These are phyloP conservation scores for Paratrypauchen microcephalus DNA, from an alignment of 2,797 vertebrate genomes.

Conservation along the genomic window DNA sequence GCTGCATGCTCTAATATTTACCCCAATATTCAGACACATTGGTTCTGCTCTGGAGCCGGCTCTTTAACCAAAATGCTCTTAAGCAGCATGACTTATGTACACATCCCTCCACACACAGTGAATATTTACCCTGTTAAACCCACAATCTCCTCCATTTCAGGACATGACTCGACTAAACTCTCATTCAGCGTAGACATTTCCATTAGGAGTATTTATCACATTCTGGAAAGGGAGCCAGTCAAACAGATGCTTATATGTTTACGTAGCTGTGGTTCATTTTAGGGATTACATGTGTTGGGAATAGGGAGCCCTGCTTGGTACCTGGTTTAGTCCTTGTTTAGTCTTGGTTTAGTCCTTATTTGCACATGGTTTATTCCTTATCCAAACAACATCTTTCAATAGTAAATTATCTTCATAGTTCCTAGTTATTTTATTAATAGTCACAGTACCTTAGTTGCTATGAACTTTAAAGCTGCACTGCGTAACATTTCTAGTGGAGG, in stretches of 20 bases:
- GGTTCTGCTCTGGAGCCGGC: conserved; percentile 49
- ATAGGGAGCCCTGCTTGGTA: too few relatives aligned
- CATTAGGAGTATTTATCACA: neutral
- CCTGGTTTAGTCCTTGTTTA: neutral
- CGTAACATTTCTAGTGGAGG: too few relatives aligned
- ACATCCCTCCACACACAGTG: conserved; percentile 27
- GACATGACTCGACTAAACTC: conserved; percentile 16
- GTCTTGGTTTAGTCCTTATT: neutral
- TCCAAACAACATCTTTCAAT: neutral
- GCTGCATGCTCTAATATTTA: conserved; percentile 68
- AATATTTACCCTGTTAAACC: conserved; percentile 44
- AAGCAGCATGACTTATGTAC: conserved; percentile 47
- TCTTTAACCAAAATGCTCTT: conserved; percentile 49
- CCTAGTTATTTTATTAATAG: too few relatives aligned
- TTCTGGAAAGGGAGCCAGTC: neutral
- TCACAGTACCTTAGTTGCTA: too few relatives aligned
- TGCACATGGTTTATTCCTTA: neutral
- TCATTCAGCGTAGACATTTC: conserved; percentile 21
- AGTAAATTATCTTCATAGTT: neutral
- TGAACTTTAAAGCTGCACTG: too few relatives aligned
- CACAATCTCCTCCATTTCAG: conserved; percentile 16
- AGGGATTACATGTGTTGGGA: neutral
- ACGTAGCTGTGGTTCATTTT: neutral
- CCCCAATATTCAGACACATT: conserved; percentile 45
- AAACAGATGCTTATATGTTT: neutral